A percentile compares a stretch with the other conserved stretches of the same genome.
Conservation (phyloP, 2,797 vertebrate species). For the Pipistrellus kuhlii region DNA sequence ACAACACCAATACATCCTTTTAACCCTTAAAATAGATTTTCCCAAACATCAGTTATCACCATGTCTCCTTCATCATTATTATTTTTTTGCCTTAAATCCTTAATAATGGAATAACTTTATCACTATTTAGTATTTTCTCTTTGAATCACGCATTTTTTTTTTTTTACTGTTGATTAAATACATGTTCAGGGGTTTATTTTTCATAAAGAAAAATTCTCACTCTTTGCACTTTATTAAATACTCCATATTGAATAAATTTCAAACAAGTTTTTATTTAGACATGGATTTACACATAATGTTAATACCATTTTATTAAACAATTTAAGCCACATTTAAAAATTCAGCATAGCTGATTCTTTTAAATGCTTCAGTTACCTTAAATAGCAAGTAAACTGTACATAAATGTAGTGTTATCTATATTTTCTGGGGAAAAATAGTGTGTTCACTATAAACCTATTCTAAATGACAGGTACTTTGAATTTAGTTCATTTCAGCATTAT, state of each 20-base stretch:
- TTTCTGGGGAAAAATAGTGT: background rate
- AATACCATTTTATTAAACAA: constrained; percentile 4
- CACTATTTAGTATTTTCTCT: constrained; percentile 9
- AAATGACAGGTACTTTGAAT: background rate
- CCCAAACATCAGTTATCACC: background rate
- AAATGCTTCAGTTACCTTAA: background rate
- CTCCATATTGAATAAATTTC: background rate
- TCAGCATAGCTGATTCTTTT: background rate
- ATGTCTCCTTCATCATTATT: background rate
- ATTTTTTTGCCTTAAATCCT: background rate
- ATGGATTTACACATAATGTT: background rate
- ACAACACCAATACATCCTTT: background rate
- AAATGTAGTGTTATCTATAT: background rate
- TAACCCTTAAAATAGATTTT: background rate
- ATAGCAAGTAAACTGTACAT: background rate
- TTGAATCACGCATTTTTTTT: background rate
- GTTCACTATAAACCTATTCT: background rate
- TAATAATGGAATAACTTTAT: background rate
- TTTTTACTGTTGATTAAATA: constrained; percentile 12
- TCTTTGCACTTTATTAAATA: background rate
- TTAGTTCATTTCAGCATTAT: constrained; percentile 9
- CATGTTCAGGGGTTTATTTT: background rate
- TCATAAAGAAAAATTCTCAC: background rate
- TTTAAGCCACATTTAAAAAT: constrained; percentile 2
- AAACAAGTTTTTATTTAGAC: background rate